phyloP scores from a whole-genome alignment of 2,888 invertebrate species.

The Trilocha varians region DNA sequence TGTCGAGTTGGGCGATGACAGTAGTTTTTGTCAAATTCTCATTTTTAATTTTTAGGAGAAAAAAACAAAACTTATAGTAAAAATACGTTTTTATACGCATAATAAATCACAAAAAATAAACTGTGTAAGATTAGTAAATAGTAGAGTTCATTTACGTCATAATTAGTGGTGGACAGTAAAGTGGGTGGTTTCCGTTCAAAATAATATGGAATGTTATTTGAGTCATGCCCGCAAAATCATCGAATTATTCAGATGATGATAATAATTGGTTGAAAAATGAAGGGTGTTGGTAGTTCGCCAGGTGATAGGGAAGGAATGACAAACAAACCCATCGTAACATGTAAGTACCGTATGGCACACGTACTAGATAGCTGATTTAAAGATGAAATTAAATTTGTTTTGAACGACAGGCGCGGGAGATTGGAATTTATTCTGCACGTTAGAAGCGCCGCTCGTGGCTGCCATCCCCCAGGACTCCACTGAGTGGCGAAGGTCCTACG shows the following conservation, averaged over 20 bases:
- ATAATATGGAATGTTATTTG: slow-evolving; percentile 43
- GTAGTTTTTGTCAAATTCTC: slow-evolving; percentile 45
- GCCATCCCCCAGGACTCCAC: slow-evolving; percentile 89
- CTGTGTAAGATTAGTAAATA: background rate
- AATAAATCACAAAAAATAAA: background rate
- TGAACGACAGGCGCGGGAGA: slow-evolving; percentile 84
- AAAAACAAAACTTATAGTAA: slow-evolving; percentile 23
- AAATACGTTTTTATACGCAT: slow-evolving; percentile 12
- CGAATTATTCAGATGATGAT: slow-evolving; percentile 52
- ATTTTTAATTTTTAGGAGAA: slow-evolving; percentile 31
- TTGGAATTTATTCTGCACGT: slow-evolving; percentile 85
- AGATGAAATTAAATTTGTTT: slow-evolving; percentile 12
- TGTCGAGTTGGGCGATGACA: slow-evolving; percentile 53
- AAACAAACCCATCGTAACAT: slow-evolving; percentile 82
- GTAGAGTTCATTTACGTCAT: background rate
- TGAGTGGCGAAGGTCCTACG: slow-evolving; percentile 94
- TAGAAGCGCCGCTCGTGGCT: slow-evolving; percentile 83
- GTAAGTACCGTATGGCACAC: slow-evolving; percentile 59
- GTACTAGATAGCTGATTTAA: slow-evolving; percentile 3
- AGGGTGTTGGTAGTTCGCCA: slow-evolving; percentile 69
- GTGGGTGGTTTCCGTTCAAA: slow-evolving; percentile 55
- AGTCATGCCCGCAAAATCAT: slow-evolving; percentile 56
- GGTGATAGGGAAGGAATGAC: slow-evolving; percentile 74
- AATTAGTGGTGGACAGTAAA: slow-evolving; percentile 21
- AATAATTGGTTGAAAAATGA: slow-evolving; percentile 63